Evolutionary conservation across 2,797 vertebrate genomes (phyloP), one percentile per base, ranked within the genome.

Genomic region (Dermochelys coriacea): DNA sequence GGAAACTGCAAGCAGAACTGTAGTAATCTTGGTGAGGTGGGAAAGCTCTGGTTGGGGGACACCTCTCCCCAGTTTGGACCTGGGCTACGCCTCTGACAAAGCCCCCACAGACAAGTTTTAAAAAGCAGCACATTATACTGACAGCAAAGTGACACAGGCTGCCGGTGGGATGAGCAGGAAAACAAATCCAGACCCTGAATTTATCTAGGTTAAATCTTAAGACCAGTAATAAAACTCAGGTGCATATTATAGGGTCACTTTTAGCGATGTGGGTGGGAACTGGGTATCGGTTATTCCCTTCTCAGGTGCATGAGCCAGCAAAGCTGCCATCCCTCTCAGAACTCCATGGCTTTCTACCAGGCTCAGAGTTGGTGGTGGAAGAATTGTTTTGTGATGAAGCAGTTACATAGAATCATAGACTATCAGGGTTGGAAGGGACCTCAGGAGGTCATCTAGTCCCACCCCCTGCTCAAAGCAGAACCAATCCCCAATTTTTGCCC

Each of bases 81-180:
- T 1, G n/a, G n/a, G 0, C 25, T 74, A 31, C 41, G 12, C 77
- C 1, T 5, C 0, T 49, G 45, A 52, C 57, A 85, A 31, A 85
- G 71, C 64, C 68, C 84, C 19, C 59, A 52, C 16, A 1, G 71
- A 3, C 15, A 31, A 6, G 50, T 5, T 2, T 16, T 1, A 0
- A 15, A 3, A 12, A 1, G 31, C n/a, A 5, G 1, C 1, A 0
- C 3, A 2, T 3, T 18, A 0, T 1, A 55, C 77, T 29, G 55
- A 4, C 41, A 21, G 55, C 23, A 87, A 61, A 75, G 3, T 0
- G 4, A 31, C 0, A 0, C 0, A 1, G 52, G 31, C 82, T 85
- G 82, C 0, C 0, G 51, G 51, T 21, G 80, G 41, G 34, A 11
- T 1, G 51, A 37, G 0, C 78, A 78, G 57, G 78, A 49, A 84